Conservation (phyloP, 2,888 invertebrate species). For the Dione juno region DNA sequence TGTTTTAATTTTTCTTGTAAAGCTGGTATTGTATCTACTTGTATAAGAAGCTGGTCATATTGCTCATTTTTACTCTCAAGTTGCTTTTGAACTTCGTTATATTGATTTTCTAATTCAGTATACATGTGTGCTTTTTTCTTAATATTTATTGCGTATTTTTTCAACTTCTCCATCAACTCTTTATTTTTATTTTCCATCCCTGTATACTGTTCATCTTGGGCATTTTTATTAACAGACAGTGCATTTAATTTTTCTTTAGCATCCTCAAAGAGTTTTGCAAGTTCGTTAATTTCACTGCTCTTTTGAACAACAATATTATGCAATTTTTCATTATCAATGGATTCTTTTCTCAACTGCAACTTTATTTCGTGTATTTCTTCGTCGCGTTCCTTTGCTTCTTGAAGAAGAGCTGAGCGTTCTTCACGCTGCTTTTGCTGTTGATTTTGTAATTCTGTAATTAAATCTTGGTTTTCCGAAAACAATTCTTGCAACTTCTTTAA, state of each 20-base stretch:
- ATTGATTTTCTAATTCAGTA: constrained; percentile 85
- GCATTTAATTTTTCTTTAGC: constrained; percentile 67
- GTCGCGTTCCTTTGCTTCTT: constrained; percentile 81
- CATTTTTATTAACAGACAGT: constrained; percentile 67
- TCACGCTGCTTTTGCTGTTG: constrained; percentile 77
- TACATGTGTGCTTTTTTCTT: constrained; percentile 88
- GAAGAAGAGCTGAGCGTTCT: constrained; percentile 71
- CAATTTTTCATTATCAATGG: constrained; percentile 85
- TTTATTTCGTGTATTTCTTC: constrained; percentile 82
- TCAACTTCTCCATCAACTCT: constrained; percentile 89
- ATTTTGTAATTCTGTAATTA: constrained; percentile 75
- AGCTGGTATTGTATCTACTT: constrained; percentile 66
- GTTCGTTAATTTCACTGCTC: constrained; percentile 72
- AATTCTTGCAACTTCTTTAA: constrained; percentile 71
- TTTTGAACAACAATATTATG: constrained; percentile 83
- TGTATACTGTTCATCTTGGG: constrained; percentile 64
- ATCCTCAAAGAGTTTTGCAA: constrained; percentile 76
- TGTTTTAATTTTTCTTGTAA: constrained; percentile 70
- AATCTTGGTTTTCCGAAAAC: constrained; percentile 70
- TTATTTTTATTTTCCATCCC: constrained; percentile 85
- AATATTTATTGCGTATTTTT: constrained; percentile 89
- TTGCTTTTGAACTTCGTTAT: constrained; percentile 65
- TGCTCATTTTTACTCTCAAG: constrained; percentile 62
- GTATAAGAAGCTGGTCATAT: constrained; percentile 64
- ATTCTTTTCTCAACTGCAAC: constrained; percentile 82